Base-by-base conservation (phyloP, 2,888 invertebrate species). In the Pseudococcus viburni region DNA sequence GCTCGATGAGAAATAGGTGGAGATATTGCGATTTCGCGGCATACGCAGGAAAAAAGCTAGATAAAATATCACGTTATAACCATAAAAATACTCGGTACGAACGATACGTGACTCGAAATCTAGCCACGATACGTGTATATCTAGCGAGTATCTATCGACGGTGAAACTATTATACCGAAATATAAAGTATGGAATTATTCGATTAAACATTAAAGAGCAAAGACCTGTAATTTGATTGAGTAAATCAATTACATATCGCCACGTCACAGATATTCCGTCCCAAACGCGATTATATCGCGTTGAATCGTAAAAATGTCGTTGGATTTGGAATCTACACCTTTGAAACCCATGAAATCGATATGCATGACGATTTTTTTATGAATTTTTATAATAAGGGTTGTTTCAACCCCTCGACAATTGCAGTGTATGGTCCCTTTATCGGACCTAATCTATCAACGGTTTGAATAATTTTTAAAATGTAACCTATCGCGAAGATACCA, bases 11-110 rank as follows among this genome's bases (percentile, higher is more conserved):
- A 73, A 33, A 73, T 73, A 73, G 1, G 22, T 26, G 22, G 4
- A 68, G 4, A 6, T 68, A 68, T 8, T 22, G 4, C 59, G n/a
- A 68, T 26, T 15, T 22, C 64, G 19, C 7, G 64, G 42, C 9
- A 7, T n/a, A 33, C 1, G 26, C 42, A 42, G 42, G 8, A 42
- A 42, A 64, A 64, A 51, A 51, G 48, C 48, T 17, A 19, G 19
- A 64, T 68, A 26, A 26, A 22, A 68, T 26, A 68, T 68, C 68
- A 26, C 68, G 68, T 68, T 26, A 22, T 68, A 68, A 68, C 68
- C 12, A 68, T 68, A 68, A 68, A 68, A 68, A 68, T 68, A 68
- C 68, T 22, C 22, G 22, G 3, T 19, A 68, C 19, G 26, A 68
- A 68, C 0, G 22, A 68, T 11, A 26, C 68, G 68, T 68, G 68